Percentiles rank a stretch among this genome's conserved stretches.
These are phyloP conservation scores for Halcyon malimbica DNA, from an alignment of 2,113 vertebrate species.

Conservation along the genomic window DNA sequence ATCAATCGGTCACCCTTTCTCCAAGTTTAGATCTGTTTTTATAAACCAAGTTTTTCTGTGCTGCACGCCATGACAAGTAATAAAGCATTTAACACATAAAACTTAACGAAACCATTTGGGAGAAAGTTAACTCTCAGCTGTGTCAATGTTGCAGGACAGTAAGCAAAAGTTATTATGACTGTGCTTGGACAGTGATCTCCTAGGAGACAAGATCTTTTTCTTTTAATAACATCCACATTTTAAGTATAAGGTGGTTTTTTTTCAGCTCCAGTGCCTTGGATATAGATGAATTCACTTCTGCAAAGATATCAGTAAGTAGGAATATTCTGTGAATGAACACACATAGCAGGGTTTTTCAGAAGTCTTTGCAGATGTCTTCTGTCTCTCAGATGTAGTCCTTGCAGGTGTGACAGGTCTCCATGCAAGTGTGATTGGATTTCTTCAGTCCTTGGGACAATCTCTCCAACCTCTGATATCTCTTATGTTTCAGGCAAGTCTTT, in stretches of 20 bases:
- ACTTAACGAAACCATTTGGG: background rate
- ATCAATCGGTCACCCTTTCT: background rate
- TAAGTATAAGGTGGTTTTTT: background rate
- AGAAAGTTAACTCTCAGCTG: background rate
- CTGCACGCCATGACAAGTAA: background rate
- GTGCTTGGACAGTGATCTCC: background rate
- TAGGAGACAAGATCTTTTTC: background rate
- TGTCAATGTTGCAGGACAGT: background rate
- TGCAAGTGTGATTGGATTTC: conserved; percentile 18
- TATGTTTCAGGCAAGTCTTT: background rate
- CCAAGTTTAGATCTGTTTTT: background rate
- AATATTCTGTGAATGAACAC: background rate
- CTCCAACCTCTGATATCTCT: background rate
- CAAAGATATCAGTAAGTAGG: background rate
- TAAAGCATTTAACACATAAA: background rate
- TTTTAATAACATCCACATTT: background rate
- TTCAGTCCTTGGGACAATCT: conserved; percentile 14
- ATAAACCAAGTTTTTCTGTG: background rate
- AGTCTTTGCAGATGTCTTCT: background rate
- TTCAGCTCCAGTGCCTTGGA: background rate
- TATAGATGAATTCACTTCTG: background rate
- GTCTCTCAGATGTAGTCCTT: conserved; percentile 19
- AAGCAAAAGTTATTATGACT: background rate
- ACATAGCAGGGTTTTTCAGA: background rate
- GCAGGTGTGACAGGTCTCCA: conserved; percentile 12